These are phyloP conservation scores for Andinoacara biseriatus DNA, from an alignment of 2,113 vertebrate genomes.

Conservation along the genomic window DNA sequence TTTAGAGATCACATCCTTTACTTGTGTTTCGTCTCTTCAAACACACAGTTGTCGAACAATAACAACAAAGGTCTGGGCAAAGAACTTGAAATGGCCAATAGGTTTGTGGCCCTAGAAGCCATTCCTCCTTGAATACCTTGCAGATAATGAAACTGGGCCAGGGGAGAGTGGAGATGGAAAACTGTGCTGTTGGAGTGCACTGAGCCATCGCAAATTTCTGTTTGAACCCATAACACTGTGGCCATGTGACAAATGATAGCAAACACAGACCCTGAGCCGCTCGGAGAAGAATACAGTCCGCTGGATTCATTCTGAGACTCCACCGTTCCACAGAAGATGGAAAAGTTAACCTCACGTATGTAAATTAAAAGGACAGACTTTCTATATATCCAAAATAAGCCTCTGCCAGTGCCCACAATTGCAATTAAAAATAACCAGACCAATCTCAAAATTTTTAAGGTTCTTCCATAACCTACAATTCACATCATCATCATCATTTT, in stretches of 20 bases:
- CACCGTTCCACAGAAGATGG: not conserved
- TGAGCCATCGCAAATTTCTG: slow-evolving; percentile 74
- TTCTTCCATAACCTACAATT: not conserved
- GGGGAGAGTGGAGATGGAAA: slow-evolving; percentile 64
- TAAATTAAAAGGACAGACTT: not conserved
- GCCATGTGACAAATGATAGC: slow-evolving; percentile 77
- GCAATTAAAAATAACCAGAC: not conserved
- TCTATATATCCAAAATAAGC: too few species aligned
- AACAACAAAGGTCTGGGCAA: slow-evolving; percentile 37
- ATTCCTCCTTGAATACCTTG: slow-evolving; percentile 75
- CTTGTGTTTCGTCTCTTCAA: not conserved
- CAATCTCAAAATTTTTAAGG: not conserved
- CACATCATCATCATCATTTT: not conserved
- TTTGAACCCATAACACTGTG: slow-evolving; percentile 77
- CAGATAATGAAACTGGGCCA: slow-evolving; percentile 71
- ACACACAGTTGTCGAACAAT: slow-evolving; percentile 50
- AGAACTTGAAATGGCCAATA: slow-evolving; percentile 69
- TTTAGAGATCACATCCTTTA: not conserved
- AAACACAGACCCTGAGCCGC: slow-evolving; percentile 61
- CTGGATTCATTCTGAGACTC: slow-evolving; percentile 33
- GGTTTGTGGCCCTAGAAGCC: slow-evolving; percentile 63
- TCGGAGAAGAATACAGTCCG: slow-evolving; percentile 57
- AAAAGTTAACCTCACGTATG: not conserved
- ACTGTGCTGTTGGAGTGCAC: slow-evolving; percentile 70
- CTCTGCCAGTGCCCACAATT: too few species aligned